phyloP scores from a whole-genome alignment of 2,113 vertebrate genomes.

The Danio rerio region DNA sequence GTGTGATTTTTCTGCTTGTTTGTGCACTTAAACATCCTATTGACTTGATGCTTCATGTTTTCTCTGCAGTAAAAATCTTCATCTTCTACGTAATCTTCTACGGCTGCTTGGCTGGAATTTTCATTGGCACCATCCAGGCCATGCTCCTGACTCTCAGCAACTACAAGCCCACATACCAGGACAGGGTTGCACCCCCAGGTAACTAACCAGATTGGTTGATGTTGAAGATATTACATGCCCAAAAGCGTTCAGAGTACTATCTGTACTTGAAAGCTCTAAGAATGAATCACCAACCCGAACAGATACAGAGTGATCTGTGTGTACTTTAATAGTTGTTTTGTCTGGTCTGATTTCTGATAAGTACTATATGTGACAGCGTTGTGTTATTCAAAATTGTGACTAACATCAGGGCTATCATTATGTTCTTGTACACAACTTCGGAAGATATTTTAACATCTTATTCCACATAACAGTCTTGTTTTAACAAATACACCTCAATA shows the following conservation, averaged over 20 bases:
- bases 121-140: slow-evolving; percentile 97
- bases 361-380: neutral
- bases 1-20: neutral
- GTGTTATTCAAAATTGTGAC: neutral
- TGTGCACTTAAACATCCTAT: neutral
- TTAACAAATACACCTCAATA: neutral
- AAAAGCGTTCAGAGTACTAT: neutral
- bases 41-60: slow-evolving; percentile 19
- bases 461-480: neutral
- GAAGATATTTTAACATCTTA: neutral
- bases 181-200: slow-evolving; percentile 98
- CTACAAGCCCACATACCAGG: slow-evolving; percentile 95
- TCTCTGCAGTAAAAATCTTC: slow-evolving; percentile 89
- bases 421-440: neutral
- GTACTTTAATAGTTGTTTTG: slow-evolving; percentile 24
- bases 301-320: slow-evolving; percentile 14
- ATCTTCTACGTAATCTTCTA: slow-evolving; percentile 97
- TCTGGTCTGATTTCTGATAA: slow-evolving; percentile 16
- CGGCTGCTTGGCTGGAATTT: slow-evolving; percentile 96
- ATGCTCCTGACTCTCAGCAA: slow-evolving; percentile 92
- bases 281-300: neutral
- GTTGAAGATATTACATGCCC: neutral
- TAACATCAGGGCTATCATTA: neutral
- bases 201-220: slow-evolving; percentile 58
- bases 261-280: neutral